These are phyloP conservation scores for Hemithea aestivaria DNA, from an alignment of 2,888 invertebrate genomes.

Conservation along the genomic window DNA sequence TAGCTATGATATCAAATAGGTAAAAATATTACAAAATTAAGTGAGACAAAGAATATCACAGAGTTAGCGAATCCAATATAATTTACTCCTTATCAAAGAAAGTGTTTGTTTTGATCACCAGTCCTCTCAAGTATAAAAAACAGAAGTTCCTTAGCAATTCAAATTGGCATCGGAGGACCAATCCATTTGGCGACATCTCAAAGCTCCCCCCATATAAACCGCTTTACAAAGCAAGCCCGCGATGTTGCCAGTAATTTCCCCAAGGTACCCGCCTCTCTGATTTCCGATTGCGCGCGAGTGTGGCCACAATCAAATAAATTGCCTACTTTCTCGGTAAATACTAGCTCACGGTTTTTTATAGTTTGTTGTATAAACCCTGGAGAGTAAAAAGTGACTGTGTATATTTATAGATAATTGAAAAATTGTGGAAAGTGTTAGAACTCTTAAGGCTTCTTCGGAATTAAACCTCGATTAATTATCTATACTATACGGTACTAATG, in stretches of 20 bases:
- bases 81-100: no score
- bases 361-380: conserved; percentile 10
- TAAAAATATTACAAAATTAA: no score
- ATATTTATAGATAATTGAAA: conserved; percentile 3
- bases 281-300: conserved; percentile 42
- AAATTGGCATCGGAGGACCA: conserved; percentile 7
- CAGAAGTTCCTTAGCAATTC: neutral
- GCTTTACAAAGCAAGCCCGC: conserved; percentile 25
- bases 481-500: no score
- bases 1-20: no score
- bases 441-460: no score
- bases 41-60: no score
- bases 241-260: conserved; percentile 56
- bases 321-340: conserved; percentile 43
- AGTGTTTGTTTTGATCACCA: no score
- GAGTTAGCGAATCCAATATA: no score
- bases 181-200: conserved; percentile 12
- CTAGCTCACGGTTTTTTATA: conserved; percentile 17
- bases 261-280: conserved; percentile 43
- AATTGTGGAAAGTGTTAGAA: neutral
- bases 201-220: conserved; percentile 10
- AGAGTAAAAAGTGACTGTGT: conserved; percentile 2
- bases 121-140: no score
- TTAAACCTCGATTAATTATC: no score
- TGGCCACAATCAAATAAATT: conserved; percentile 55